Base-by-base conservation (phyloP, 2,888 invertebrate species). In the Lycocerus yunnanus region DNA sequence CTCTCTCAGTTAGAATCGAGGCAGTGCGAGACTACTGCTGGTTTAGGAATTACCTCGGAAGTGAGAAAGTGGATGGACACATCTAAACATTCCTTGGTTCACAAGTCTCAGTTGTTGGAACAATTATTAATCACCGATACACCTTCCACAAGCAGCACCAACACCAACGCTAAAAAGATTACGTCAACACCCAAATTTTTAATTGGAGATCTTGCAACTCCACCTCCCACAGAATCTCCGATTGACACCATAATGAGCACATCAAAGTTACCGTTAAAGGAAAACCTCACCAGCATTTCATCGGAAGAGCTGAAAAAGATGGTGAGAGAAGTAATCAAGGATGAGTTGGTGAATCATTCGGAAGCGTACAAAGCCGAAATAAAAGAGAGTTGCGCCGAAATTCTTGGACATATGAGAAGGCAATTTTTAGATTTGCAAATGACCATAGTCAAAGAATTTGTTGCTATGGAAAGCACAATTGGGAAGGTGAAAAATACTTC, bases 361-460 rank as follows among this genome's bases (percentile, higher is more conserved):
- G 58, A 73, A 13, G 66, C 69, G 11, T 74, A 85, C 13, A 81
- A 81, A 69, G 80, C 80, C 20, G 80, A 84, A 74, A 77, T 81
- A 14, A 63, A 63, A 63, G 61, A 63, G 3, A 18, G 18, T 20
- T 63, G 18, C 18, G 81, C 78, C 16, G 82, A 82, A 59, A 79
- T 75, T 15, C 78, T 79, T 6, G 77, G 79, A 6, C 81, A 84
- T 65, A 80, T 82, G 69, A 79, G 84, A 68, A 76, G 82, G 16
- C 81, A 84, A 77, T 79, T 83, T 68, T 73, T 85, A 16, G 84
- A 85, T 77, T 67, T 84, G 65, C 84, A 85, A 60, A 82, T 85
- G 84, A 80, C 80, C 0, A 81, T 83, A 73, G 81, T 85, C 18
- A 86, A 85, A 77, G 84, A 86, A 69, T 86, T 84, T 77, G 82